A percentile compares a stretch with the other conserved stretches of the same genome.
phyloP scores from a whole-genome alignment of 2,888 invertebrate genomes.

The Eledone cirrhosa region DNA sequence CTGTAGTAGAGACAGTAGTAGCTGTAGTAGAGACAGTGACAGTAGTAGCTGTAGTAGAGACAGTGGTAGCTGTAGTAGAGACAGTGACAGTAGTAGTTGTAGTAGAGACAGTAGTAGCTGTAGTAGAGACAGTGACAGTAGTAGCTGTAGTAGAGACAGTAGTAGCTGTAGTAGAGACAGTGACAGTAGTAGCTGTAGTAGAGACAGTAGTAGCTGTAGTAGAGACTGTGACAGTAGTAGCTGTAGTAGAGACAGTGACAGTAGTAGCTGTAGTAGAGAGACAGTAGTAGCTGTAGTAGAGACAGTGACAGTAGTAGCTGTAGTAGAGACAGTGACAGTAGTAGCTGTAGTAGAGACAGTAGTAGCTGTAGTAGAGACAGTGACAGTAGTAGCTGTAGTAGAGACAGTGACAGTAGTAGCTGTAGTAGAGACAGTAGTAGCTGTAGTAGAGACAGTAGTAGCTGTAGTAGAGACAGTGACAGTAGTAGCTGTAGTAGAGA shows the following conservation, averaged over 20 bases:
- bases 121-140: too few relatives aligned
- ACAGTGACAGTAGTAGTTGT: background rate
- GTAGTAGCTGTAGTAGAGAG: background rate
- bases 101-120: conserved; percentile 1
- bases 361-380: too few relatives aligned
- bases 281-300: conserved; percentile 1
- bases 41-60: conserved; percentile 14
- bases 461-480: background rate
- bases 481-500: conserved; percentile 3
- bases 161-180: background rate
- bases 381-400: conserved; percentile 8
- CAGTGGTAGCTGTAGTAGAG: background rate
- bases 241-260: conserved; percentile 7
- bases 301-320: conserved; percentile 13
- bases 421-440: conserved; percentile 19
- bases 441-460: too few relatives aligned
- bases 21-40: conserved; percentile 3
- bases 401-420: conserved; percentile 8
- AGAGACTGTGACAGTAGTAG: background rate
- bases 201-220: background rate
- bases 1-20: conserved; percentile 15
- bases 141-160: background rate
- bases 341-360: conserved; percentile 2
- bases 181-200: conserved; percentile 1
- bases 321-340: too few relatives aligned